Evolutionary conservation across 2,888 invertebrate genomes (phyloP).

Genomic region (Monoplex corrugatus): DNA sequence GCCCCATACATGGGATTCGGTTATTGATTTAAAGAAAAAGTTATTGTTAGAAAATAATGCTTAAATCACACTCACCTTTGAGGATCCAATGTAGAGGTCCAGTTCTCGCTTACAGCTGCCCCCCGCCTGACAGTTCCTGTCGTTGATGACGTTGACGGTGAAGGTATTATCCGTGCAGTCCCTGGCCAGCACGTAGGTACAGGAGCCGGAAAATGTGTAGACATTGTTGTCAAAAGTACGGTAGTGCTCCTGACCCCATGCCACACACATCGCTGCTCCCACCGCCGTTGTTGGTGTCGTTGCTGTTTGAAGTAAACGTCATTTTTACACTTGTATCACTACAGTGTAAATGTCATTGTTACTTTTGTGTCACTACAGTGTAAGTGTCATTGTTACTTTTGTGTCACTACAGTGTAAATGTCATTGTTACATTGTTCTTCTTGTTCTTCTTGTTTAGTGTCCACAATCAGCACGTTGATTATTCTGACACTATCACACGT

Average conservation of each 20-base stretch:
- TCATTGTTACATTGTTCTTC: too few species aligned
- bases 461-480: too few species aligned
- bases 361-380: too few species aligned
- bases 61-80: slow-evolving; percentile 73
- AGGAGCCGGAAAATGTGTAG: slow-evolving; percentile 87
- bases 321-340: too few species aligned
- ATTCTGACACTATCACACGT: too few species aligned
- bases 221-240: slow-evolving; percentile 93
- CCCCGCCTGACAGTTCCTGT: slow-evolving; percentile 83
- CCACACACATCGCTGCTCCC: slow-evolving; percentile 86
- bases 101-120: slow-evolving; percentile 84
- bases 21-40: too few species aligned
- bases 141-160: slow-evolving; percentile 85
- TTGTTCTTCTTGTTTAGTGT: too few species aligned
- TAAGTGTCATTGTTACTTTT: too few species aligned
- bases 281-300: slow-evolving; percentile 26
- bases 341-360: too few species aligned
- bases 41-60: neutral
- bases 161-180: slow-evolving; percentile 87
- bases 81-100: slow-evolving; percentile 87
- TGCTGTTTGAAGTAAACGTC: neutral
- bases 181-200: slow-evolving; percentile 88
- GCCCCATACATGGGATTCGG: too few species aligned
- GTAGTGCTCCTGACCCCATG: slow-evolving; percentile 91
- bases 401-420: too few species aligned